Evolutionary conservation across 2,888 invertebrate species (phyloP).

Genomic region (Megalurothrips usitatus): DNA sequence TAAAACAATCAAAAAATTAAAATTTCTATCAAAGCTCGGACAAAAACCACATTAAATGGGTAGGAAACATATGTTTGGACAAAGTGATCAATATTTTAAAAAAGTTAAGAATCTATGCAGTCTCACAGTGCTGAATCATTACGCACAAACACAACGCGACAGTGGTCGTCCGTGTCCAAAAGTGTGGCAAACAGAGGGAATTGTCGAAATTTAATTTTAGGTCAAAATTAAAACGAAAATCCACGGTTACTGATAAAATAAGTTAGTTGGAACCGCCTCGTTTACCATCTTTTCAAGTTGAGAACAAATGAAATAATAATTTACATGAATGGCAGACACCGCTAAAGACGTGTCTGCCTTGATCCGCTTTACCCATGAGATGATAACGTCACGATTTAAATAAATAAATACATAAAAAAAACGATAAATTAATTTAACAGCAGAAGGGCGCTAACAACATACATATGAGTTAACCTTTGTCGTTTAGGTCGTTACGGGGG

Average conservation of each 20-base stretch:
- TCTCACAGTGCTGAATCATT: background rate
- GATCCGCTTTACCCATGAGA: no score
- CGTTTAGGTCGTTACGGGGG: no score
- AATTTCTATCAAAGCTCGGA: background rate
- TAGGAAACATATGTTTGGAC: constrained; percentile 12
- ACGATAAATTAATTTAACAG: background rate
- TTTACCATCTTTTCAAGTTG: no score
- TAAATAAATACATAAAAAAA: background rate
- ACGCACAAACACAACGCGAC: background rate
- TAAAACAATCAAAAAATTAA: background rate
- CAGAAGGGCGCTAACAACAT: no score
- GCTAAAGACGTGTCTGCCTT: no score
- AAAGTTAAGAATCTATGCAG: background rate
- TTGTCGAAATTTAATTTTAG: background rate
- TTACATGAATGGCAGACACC: no score
- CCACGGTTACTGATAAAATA: background rate
- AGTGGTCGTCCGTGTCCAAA: background rate
- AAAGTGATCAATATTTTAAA: background rate
- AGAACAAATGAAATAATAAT: no score
- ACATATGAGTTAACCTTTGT: no score
- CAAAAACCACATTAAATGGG: background rate
- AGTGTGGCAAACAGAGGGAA: background rate
- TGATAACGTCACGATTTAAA: background rate
- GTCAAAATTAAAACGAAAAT: background rate
- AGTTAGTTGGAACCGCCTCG: no score